phyloP scores from a whole-genome alignment of 2,888 invertebrate genomes.

The Erebia aethiops region DNA sequence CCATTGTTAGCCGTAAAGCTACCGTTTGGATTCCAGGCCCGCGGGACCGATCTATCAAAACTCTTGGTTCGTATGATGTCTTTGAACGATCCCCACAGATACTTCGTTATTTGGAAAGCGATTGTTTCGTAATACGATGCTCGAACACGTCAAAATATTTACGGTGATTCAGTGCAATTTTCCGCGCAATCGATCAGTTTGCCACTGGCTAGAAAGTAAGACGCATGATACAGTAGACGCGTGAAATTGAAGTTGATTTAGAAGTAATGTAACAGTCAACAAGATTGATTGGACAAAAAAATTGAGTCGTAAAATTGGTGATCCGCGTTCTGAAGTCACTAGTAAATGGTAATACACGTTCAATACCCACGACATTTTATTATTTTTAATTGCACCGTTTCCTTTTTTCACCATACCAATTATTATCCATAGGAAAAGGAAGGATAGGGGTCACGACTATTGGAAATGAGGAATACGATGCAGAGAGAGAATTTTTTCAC shows the following conservation, averaged over 20 bases:
- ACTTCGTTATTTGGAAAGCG: conserved; percentile 60
- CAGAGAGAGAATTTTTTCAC: too few species aligned
- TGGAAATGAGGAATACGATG: too few species aligned
- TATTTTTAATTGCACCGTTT: not conserved
- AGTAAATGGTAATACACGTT: too few species aligned
- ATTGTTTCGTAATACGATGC: conserved; percentile 78
- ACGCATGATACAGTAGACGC: conserved; percentile 55
- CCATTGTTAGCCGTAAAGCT: conserved; percentile 49
- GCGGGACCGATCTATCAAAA: conserved; percentile 77
- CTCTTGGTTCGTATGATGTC: conserved; percentile 66
- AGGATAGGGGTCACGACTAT: too few species aligned
- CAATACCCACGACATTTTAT: not conserved
- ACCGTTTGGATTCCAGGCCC: conserved; percentile 62
- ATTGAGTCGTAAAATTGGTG: conserved; percentile 33
- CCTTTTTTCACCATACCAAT: not conserved
- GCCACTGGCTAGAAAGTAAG: conserved; percentile 56
- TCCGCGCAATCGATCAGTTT: conserved; percentile 73
- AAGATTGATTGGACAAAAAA: conserved; percentile 47
- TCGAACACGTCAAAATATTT: conserved; percentile 78
- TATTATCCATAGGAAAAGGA: too few species aligned
- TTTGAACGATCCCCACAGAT: conserved; percentile 60
- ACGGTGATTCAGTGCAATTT: conserved; percentile 72
- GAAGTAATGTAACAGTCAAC: conserved; percentile 52
- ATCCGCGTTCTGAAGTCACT: not conserved
- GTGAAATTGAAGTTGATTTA: conserved; percentile 75